Base-by-base conservation (phyloP, 2,797 vertebrate species). In the Tenualosa thibaudeaui region DNA sequence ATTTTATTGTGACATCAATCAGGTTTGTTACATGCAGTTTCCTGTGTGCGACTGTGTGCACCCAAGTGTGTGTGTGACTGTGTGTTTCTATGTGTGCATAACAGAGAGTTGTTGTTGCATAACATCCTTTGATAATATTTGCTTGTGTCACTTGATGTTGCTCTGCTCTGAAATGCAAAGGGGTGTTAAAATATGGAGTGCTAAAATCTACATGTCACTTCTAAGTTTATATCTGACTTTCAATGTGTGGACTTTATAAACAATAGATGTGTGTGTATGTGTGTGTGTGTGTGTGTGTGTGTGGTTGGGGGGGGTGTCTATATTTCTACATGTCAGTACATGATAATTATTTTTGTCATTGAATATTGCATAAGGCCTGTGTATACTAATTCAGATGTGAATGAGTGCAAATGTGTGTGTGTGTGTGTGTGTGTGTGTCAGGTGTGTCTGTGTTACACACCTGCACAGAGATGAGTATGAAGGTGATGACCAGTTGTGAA, bases 401-500 rank as follows among this genome's bases (percentile, higher is more conserved):
- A 31, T 31, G 31, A 31, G 58, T 62, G 46, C 46, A 46, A 46
- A 1, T 22, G 5, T 7, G 58, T 24, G 58, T 62, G 58, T 62
- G 22, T 10, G 22, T 62, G 58, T 24, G 58, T 62, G 58, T 24
- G 58, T 62, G 22, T 24, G 58, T 62, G 58, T 24, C 22, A n/a
- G 58, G 58, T 62, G 58, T 24, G 58, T 62, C 22, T 62, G 22
- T 62, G 58, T 62, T 12, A 24, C 22, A 92, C 86, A 94, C 92
- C 93, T 99, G 98, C 46, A 97, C 89, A 0, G 95, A 96, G 82
- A 96, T 95, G 51, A 98, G 94, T 78, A 96, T 90, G 90, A 97
- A 97, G 88, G 98, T 97, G 93, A 98, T 97, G 88, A 88, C 88
- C 0, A 98, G 94, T 87, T 98, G 97, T 0, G 97, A 98, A 0